A percentile compares a stretch with the other conserved stretches of the same genome.
Conservation (phyloP, 2,113 vertebrate genomes). For the Pluvialis apricaria region DNA sequence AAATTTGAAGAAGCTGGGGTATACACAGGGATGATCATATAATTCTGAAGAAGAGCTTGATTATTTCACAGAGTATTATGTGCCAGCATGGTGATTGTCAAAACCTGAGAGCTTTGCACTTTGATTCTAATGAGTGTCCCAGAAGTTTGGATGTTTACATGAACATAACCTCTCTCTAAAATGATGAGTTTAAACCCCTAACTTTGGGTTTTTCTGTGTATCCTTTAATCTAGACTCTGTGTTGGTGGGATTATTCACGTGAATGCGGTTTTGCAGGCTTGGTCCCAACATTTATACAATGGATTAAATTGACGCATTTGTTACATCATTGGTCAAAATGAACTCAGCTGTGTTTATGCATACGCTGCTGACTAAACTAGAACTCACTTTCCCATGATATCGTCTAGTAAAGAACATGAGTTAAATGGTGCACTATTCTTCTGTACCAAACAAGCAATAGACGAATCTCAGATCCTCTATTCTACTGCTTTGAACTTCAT, state of each 20-base stretch:
- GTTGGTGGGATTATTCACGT: neutral
- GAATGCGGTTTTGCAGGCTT: neutral
- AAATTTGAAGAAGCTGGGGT: neutral
- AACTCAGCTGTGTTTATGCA: neutral
- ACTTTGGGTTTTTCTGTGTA: neutral
- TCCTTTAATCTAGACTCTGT: conserved; percentile 17
- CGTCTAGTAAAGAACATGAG: neutral
- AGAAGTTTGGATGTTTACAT: neutral
- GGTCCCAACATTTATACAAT: neutral
- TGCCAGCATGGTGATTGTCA: neutral
- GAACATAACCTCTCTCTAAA: neutral
- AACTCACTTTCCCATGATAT: neutral
- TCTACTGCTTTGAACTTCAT: neutral
- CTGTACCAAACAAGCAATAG: neutral
- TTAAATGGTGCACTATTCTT: neutral
- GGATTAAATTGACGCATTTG: neutral
- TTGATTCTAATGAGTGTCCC: neutral
- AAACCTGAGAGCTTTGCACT: neutral
- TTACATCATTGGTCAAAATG: neutral
- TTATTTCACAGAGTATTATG: neutral
- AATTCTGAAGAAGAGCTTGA: neutral
- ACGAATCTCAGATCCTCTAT: neutral
- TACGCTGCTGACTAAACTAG: neutral
- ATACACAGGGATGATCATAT: neutral
- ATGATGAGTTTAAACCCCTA: neutral